These are phyloP conservation scores for Notothenia coriiceps DNA, from an alignment of 2,113 vertebrate genomes.

Conservation along the genomic window DNA sequence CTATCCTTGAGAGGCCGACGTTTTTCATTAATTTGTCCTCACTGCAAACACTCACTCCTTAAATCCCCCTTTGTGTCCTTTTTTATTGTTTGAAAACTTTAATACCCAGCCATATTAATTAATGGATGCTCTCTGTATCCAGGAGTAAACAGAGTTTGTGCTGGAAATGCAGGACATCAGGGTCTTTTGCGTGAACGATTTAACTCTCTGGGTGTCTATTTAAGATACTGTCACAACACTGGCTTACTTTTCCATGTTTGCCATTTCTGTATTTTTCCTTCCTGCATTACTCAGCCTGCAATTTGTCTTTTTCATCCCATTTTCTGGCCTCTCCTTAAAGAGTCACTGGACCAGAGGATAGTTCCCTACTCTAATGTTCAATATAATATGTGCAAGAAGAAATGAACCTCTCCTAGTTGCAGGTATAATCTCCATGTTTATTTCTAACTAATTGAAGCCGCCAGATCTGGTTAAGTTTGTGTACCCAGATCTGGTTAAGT, in stretches of 20 bases:
- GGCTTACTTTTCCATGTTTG: background rate
- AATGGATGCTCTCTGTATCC: slow-evolving; percentile 55
- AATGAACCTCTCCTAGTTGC: background rate
- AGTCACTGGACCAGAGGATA: slow-evolving; percentile 4
- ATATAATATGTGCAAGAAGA: background rate
- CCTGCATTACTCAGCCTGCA: background rate
- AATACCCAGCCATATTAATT: slow-evolving; percentile 64
- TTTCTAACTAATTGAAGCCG: background rate
- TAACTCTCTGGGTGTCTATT: slow-evolving; percentile 34
- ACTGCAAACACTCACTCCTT: slow-evolving; percentile 45
- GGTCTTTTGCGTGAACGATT: slow-evolving; percentile 55
- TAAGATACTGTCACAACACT: slow-evolving; percentile 49
- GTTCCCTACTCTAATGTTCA: background rate
- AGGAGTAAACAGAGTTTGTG: slow-evolving; percentile 41
- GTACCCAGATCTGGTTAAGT: background rate
- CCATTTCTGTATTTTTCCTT: background rate
- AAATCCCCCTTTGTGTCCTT: slow-evolving; percentile 60
- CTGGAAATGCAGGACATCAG: slow-evolving; percentile 50
- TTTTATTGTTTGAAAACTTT: slow-evolving; percentile 68
- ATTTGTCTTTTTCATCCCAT: background rate
- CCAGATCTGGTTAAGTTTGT: background rate
- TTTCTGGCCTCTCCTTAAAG: background rate
- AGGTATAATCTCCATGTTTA: background rate
- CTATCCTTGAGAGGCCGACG: slow-evolving; percentile 38
- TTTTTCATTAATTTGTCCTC: slow-evolving; percentile 66